A percentile compares a stretch with the other conserved stretches of the same genome.
Conservation (phyloP, 2,888 invertebrate genomes). For the Tyria jacobaeae region DNA sequence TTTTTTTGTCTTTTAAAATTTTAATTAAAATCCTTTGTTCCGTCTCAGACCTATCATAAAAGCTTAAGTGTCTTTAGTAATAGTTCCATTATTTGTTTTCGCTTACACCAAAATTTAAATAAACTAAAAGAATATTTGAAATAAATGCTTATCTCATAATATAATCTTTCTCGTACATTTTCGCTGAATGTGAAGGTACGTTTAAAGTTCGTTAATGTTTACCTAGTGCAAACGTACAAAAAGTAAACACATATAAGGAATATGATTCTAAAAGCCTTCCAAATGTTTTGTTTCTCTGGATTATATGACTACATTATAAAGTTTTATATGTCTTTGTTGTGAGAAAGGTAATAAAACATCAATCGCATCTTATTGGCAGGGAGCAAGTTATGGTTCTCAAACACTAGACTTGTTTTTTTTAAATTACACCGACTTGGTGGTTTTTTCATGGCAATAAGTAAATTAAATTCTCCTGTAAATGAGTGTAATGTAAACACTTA, state of each 20-base stretch:
- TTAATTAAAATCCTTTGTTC: not conserved
- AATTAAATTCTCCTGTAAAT: too few relatives aligned
- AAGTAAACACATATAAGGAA: not conserved
- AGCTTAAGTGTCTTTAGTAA: not conserved
- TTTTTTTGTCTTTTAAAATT: not conserved
- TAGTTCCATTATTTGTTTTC: not conserved
- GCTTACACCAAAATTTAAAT: not conserved
- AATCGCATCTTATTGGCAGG: too few relatives aligned
- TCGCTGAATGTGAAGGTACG: not conserved
- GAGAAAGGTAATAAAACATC: too few relatives aligned
- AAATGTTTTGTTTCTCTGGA: too few relatives aligned
- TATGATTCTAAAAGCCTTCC: not conserved
- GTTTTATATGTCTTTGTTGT: too few relatives aligned
- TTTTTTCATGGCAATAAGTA: too few relatives aligned
- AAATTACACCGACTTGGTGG: too few relatives aligned
- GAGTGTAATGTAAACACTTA: too few relatives aligned
- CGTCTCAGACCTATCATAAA: too few relatives aligned
- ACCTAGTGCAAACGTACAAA: slow-evolving; percentile 18
- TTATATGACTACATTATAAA: too few relatives aligned
- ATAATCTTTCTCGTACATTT: not conserved
- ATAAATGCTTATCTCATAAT: not conserved
- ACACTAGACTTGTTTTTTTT: too few relatives aligned
- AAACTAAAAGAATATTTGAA: not conserved
- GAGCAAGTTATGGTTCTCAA: too few relatives aligned
- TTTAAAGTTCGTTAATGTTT: not conserved